Conservation (phyloP, 2,113 vertebrate species). For the Gobius niger region DNA sequence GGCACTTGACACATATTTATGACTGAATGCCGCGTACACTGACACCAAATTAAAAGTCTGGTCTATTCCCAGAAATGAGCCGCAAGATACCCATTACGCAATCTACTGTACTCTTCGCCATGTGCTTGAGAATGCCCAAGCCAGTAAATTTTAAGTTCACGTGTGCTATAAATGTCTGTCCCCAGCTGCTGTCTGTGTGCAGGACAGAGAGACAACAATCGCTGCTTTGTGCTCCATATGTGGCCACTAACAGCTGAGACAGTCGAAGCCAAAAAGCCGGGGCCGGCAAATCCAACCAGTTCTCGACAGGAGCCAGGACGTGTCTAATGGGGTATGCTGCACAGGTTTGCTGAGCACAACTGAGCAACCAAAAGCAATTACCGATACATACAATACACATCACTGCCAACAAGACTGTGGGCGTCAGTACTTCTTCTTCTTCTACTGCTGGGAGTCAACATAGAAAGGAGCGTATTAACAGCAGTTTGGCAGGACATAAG, state of each 20-base stretch:
- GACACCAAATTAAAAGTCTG: neutral
- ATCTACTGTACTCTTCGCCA: constrained; percentile 1
- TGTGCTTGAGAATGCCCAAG: neutral
- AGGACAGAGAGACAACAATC: constrained; percentile 4
- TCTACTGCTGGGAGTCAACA: too few relatives aligned
- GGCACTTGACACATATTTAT: too few relatives aligned
- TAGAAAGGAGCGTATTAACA: too few relatives aligned
- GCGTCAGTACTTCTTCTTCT: too few relatives aligned
- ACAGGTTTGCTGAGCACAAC: neutral
- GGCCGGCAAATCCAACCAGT: neutral
- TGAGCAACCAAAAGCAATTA: neutral
- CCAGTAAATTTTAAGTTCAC: constrained; percentile 4
- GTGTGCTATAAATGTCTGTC: constrained; percentile 17
- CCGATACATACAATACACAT: too few relatives aligned
- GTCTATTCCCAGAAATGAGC: neutral
- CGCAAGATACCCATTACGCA: neutral
- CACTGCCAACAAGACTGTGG: neutral
- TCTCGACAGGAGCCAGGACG: constrained; percentile 1
- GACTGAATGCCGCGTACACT: neutral
- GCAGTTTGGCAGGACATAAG: too few relatives aligned
- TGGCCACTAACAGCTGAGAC: constrained; percentile 27
- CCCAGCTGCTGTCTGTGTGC: constrained; percentile 29
- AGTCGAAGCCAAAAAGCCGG: constrained; percentile 4
- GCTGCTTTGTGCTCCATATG: constrained; percentile 24
- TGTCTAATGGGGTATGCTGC: neutral